These are phyloP conservation scores for Lamellibrachia luymesi DNA, from an alignment of 1,140 invertebrate genomes.

Conservation along the genomic window DNA sequence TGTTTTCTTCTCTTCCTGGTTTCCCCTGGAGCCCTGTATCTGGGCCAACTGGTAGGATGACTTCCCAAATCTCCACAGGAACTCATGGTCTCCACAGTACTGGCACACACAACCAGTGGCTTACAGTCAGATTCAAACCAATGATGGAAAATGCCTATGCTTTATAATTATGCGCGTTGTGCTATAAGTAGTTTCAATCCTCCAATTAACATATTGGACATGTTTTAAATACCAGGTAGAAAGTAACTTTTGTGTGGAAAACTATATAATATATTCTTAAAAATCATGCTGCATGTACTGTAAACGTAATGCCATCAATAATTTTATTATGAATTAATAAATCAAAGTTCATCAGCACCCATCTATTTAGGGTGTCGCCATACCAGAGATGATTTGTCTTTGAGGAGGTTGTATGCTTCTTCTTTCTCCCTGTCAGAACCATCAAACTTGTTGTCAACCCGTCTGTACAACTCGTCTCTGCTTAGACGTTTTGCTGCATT, in stretches of 20 bases:
- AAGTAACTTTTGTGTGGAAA: too few relatives aligned
- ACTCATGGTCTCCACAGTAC: slow-evolving; percentile 41
- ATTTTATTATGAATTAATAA: neutral
- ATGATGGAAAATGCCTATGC: too few relatives aligned
- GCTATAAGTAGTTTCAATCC: too few relatives aligned
- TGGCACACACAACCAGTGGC: slow-evolving; percentile 17
- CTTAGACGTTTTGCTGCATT: neutral
- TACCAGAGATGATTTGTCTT: neutral
- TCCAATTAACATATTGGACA: too few relatives aligned
- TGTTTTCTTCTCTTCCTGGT: slow-evolving; percentile 61
- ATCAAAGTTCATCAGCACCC: neutral
- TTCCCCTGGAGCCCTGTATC: slow-evolving; percentile 56
- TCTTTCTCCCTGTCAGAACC: neutral
- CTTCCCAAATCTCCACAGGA: slow-evolving; percentile 72
- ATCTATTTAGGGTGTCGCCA: neutral
- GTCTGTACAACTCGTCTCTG: neutral
- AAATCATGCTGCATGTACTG: neutral
- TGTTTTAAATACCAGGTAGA: too few relatives aligned
- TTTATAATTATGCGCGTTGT: too few relatives aligned
- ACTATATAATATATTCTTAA: neutral
- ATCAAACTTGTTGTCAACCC: neutral
- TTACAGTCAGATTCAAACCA: too few relatives aligned
- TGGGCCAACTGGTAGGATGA: slow-evolving; percentile 61
- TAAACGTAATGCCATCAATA: neutral
- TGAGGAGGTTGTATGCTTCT: neutral